These are phyloP conservation scores for Sitobion miscanthi DNA, from an alignment of 1,140 invertebrate genomes.

Conservation along the genomic window DNA sequence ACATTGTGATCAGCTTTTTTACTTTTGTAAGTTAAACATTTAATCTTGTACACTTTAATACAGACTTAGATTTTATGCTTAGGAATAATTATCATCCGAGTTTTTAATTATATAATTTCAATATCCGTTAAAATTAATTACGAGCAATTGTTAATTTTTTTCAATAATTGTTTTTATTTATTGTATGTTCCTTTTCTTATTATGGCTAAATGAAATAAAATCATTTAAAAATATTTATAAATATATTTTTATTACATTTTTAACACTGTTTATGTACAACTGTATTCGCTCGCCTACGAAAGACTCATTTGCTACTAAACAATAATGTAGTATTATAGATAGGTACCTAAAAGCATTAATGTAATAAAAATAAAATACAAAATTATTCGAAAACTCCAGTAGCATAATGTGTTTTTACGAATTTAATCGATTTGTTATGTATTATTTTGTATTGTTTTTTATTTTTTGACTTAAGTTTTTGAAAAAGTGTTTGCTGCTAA, in stretches of 20 bases:
- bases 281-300: background rate
- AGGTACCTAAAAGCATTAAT: background rate
- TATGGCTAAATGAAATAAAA: constrained; percentile 16
- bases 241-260: background rate
- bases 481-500: background rate
- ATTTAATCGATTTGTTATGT: background rate
- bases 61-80: background rate
- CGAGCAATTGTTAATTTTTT: background rate
- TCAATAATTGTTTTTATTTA: constrained; percentile 38
- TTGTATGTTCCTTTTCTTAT: constrained; percentile 48
- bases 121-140: background rate
- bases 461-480: background rate
- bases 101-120: background rate
- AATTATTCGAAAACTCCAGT: background rate
- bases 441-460: background rate
- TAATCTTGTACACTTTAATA: background rate
- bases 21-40: background rate
- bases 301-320: background rate
- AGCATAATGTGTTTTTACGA: background rate
- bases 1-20: background rate
- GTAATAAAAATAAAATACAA: background rate
- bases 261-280: background rate
- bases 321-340: background rate
- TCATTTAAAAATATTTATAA: background rate
- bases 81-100: background rate